A percentile compares a stretch with the other conserved stretches of the same genome.
These are phyloP conservation scores for Xenotilapia flavipinnis DNA, from an alignment of 2,113 vertebrate genomes.

Conservation along the genomic window DNA sequence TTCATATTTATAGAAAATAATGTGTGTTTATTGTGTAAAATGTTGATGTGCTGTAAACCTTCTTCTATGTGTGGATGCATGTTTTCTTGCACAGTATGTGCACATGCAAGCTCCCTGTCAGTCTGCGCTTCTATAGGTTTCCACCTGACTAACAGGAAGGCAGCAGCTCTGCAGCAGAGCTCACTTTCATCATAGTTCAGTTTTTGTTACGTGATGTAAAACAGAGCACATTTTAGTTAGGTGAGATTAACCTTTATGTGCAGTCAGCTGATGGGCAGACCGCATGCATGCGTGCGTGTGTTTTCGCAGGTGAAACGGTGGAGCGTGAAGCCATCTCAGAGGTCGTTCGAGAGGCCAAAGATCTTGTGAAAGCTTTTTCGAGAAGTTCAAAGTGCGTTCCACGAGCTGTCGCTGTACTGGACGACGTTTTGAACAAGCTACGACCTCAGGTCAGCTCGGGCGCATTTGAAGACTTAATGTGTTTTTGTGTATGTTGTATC, in stretches of 20 bases:
- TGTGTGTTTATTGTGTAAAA: neutral
- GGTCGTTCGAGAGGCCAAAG: conserved; percentile 71
- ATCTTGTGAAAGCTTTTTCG: conserved; percentile 73
- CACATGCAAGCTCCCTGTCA: neutral
- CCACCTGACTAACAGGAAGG: neutral
- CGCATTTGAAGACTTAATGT: neutral
- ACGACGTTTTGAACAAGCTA: conserved; percentile 50
- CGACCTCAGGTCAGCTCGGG: conserved; percentile 67
- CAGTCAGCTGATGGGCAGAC: neutral
- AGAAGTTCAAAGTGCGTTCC: conserved; percentile 70
- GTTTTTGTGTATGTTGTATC: neutral
- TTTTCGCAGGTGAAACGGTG: conserved; percentile 56
- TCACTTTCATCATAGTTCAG: neutral
- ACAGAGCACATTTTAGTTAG: neutral
- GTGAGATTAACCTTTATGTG: neutral
- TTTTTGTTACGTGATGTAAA: neutral
- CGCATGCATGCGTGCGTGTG: neutral
- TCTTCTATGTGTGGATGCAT: neutral
- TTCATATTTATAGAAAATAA: neutral
- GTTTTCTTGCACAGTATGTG: neutral
- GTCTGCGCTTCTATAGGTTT: neutral
- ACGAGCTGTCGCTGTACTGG: conserved; percentile 63
- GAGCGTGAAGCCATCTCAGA: conserved; percentile 33
- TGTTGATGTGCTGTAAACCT: neutral
- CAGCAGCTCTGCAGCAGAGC: neutral